Base-by-base conservation (phyloP, 2,888 invertebrate species). In the Hypsopygia costalis region DNA sequence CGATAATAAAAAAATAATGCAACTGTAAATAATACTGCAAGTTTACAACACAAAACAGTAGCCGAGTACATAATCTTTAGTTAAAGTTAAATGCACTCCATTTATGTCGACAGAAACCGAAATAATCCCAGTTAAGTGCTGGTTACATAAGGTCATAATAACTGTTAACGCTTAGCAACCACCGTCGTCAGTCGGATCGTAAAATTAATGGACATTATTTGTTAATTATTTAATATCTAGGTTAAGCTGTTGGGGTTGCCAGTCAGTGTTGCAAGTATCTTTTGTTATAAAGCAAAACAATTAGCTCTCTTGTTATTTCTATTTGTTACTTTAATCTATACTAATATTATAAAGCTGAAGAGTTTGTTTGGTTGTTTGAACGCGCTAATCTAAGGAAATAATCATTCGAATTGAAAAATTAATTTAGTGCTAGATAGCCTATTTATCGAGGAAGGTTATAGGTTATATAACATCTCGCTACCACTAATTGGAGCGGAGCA, bases 201-300 rank as follows among this genome's bases (percentile, higher is more conserved):
- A 43, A 51, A 44, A 36, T 49, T 49, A 46, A 55, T 55, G 55
- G 47, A 59, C 53, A 52, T 54, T 47, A 51, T 51, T 46, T 45
- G 49, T 50, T 55, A 55, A 53, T 58, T 47, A 46, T 46, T 33
- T 43, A 44, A 47, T 25, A 50, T 51, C 49, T 38, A 34, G 47
- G 52, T 45, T 49, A 42, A 45, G 12, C 11, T 21, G 34, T 16
- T 32, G 11, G 11, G 16, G 30, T 21, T 20, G 21, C 11, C 10
- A 16, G 8, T 21, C 11, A 4, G 21, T 27, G 11, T 10, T 11
- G 25, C 25, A 7, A 25, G 25, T 6, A 25, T 6, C 25, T 25
- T 25, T 25, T 25, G 25, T 25, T 25, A n/a, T 7, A n/a, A 25
- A 25, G n/a, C 1, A n/a, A 25, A 25, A 25, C 7, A 25, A 25